Percentiles rank a stretch among this genome's conserved stretches.
Evolutionary conservation across 2,797 vertebrate species (phyloP).

Genomic region (Oceanodroma leucorhoa): DNA sequence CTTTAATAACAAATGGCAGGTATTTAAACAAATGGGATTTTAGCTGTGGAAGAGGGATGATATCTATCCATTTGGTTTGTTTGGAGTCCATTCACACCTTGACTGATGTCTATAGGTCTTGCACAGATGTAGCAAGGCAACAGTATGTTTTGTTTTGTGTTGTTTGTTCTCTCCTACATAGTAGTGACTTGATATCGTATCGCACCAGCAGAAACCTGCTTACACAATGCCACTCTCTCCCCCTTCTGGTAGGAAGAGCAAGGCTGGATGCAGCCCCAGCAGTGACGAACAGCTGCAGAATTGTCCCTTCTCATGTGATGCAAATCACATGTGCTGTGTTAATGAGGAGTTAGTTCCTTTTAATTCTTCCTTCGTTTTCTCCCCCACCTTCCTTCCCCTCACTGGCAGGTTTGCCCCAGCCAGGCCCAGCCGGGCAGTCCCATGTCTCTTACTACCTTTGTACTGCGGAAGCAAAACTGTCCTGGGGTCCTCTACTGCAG

Average conservation of each 20-base stretch:
- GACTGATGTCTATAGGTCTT: not conserved
- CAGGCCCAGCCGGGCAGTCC: not conserved
- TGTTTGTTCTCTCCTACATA: not conserved
- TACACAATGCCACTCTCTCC: not conserved
- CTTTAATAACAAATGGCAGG: conserved; percentile 44
- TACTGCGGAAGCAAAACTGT: not conserved
- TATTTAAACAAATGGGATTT: conserved; percentile 55
- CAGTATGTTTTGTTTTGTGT: not conserved
- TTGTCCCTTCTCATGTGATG: not conserved
- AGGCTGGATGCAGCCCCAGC: not conserved
- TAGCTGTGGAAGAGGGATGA: not conserved
- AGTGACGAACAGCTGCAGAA: not conserved
- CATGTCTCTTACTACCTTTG: not conserved
- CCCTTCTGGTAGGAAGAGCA: not conserved
- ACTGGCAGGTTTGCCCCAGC: not conserved
- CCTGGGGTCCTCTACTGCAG: not conserved
- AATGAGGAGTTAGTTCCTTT: not conserved
- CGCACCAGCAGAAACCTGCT: not conserved
- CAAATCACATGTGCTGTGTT: not conserved
- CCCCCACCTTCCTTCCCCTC: not conserved
- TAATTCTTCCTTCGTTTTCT: not conserved
- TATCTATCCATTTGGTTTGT: conserved; percentile 46
- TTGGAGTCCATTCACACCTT: conserved; percentile 24
- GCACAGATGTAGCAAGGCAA: not conserved
- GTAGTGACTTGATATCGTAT: not conserved